Evolutionary conservation across 2,797 vertebrate genomes (phyloP), one percentile per base, ranked within the genome.

Genomic region (Gymnopithys bicolor): DNA sequence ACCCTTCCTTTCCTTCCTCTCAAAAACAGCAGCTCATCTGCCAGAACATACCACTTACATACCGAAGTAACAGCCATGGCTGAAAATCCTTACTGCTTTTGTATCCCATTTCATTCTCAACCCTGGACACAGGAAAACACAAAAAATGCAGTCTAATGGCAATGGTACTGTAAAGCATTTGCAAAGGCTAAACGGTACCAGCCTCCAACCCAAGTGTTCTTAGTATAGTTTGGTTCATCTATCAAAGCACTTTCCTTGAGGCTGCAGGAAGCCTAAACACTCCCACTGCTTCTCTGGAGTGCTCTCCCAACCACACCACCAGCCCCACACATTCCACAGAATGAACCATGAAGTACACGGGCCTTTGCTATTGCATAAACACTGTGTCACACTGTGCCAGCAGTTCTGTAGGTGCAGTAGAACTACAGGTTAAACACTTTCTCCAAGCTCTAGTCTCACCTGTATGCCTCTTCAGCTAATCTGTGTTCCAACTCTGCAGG

Each of bases 1-100:
- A 74, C 69, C 68, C 64, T 93, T 88, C 80, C 86, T 74, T 83
- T 79, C 68, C 60, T 70, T 77, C 52, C 60, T 79, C 55, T 70
- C 14, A 39, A 73, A 49, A 28, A 64, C 11, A 82, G 46, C 62
- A 76, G 71, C 30, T 68, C 60, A 19, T 23, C 49, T 68, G 6
- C 71, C 51, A 51, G 39, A 85, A 66, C 1, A 0, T 24, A 64
- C 27, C 17, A 46, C n/a, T 52, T 17, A 27, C 0, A 28, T 9
- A 33, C 53, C 37, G 24, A 49, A 87, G 52, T 21, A 35, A 2
- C 13, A 49, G 5, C 19, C 43, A 21, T 2, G 5, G 39, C 62
- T 59, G 45, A 84, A 60, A 88, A n/a, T 51, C n/a, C 58, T 37
- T 48, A 0, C 5, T 63, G 80, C 52, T 74, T 67, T 25, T 56